These are phyloP conservation scores for roundworm (Caenorhabditis elegans) DNA, from an alignment of 1,140 invertebrate species.

Conservation along the genomic window DNA sequence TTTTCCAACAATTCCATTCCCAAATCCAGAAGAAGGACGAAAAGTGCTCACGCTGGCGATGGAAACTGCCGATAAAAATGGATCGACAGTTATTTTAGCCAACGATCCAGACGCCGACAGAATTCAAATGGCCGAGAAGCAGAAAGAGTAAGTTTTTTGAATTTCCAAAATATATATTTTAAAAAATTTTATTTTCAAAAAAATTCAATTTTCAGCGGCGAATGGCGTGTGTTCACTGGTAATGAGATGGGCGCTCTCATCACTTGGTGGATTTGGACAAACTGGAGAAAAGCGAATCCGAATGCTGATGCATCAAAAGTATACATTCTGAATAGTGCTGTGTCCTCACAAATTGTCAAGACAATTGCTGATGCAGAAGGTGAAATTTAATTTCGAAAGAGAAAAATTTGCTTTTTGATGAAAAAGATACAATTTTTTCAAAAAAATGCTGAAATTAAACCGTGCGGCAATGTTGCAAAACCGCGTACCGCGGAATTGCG, in stretches of 20 bases:
- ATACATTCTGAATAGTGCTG: constrained; percentile 86
- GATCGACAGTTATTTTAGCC: constrained; percentile 80
- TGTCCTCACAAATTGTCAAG: constrained; percentile 92
- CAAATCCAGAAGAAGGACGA: constrained; percentile 95
- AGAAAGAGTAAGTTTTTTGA: constrained; percentile 50
- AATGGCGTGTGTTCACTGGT: constrained; percentile 89
- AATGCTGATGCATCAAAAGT: constrained; percentile 55
- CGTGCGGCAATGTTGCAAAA: too few species aligned
- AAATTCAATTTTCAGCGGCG: constrained; percentile 69
- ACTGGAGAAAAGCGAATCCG: constrained; percentile 68
- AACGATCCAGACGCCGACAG: constrained; percentile 99
- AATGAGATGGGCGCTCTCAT: constrained; percentile 94
- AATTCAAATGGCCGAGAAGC: constrained; percentile 82
- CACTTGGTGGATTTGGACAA: constrained; percentile 85
- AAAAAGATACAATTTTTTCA: too few species aligned
- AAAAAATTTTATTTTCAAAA: too few species aligned
- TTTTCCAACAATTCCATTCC: constrained; percentile 93
- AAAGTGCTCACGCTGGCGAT: constrained; percentile 84
- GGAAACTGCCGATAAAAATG: constrained; percentile 76
- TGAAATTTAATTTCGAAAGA: constrained; percentile 68
- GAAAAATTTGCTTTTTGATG: too few species aligned
- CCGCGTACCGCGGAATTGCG: too few species aligned
- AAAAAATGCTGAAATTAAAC: too few species aligned
- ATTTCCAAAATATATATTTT: neutral
- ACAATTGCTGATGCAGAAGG: constrained; percentile 81